Base-by-base conservation (phyloP, 1,140 invertebrate species). In the Drosophila repleta region DNA sequence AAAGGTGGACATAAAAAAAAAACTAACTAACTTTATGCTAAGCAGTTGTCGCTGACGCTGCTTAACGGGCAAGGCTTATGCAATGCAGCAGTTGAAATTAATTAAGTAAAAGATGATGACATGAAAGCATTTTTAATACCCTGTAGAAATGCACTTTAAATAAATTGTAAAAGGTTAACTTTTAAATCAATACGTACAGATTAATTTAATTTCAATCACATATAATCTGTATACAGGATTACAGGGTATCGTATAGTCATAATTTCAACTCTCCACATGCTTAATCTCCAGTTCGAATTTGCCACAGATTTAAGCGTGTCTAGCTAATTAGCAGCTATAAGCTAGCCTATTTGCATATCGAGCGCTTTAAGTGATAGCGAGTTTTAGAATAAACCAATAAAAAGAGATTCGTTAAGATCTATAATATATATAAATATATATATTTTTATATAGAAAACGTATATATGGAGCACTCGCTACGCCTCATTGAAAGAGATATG, bases 11-110 rank as follows among this genome's bases (percentile, higher is more conserved):
- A 17, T 43, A 11, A 43, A 43, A 43, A 15, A 15, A 39, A 39
- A 39, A 15, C 37, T 41, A 15, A 53, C 17, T 24, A 79, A 84
- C 79, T 84, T 73, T 63, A 73, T 70, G 49, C 69, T 78, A 70
- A 78, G 64, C 41, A 8, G 35, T 26, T 45, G 58, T 15, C 26
- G 26, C 18, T 55, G 8, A n/a, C n/a, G n/a, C 29, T n/a, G 20
- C 8, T 26, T 21, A 17, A 37, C 13, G 37, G 52, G 37, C 51
- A 43, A 37, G 43, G 8, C 74, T 72, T 70, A 75, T 79, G 65
- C 77, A 79, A 71, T 61, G 57, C 26, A 17, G 7, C 43, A 10
- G 29, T 15, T 60, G 49, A 57, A 76, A 76, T 81, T 81, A 69
- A 76, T 76, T 81, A 64, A 64, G 29, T 65, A 15, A 17, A 53